Evolutionary conservation across 2,113 vertebrate species (phyloP).

Genomic region (Paraplagusia blochii): DNA sequence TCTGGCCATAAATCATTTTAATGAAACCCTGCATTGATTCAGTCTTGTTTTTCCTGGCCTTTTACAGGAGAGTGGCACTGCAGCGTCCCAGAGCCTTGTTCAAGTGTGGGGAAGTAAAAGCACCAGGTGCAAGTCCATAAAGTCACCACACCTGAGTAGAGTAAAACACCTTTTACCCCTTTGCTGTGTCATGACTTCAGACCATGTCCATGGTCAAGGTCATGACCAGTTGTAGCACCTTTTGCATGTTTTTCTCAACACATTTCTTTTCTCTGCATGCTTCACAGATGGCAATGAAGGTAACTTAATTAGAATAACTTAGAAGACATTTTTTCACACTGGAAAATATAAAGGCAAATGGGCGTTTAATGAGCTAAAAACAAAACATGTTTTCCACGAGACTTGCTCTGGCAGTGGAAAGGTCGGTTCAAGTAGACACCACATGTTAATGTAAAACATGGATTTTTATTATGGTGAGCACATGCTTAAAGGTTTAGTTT

Average conservation of each 20-base stretch:
- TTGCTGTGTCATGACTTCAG: background rate
- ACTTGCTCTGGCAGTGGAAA: no score
- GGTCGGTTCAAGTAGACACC: no score
- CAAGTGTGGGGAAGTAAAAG: conserved; percentile 76
- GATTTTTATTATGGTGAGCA: conserved; percentile 21
- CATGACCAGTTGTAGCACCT: conserved; percentile 14
- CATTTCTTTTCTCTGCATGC: conserved; percentile 58
- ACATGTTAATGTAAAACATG: no score
- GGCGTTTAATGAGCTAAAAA: no score
- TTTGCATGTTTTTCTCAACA: conserved; percentile 21
- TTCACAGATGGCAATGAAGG: conserved; percentile 53
- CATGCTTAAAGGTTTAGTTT: conserved; percentile 36
- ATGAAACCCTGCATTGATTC: background rate
- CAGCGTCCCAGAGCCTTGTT: conserved; percentile 83
- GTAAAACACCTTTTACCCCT: conserved; percentile 39
- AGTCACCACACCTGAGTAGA: conserved; percentile 27
- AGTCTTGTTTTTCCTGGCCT: conserved; percentile 27
- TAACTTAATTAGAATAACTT: conserved; percentile 17
- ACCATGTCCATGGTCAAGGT: conserved; percentile 15
- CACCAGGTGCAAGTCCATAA: conserved; percentile 77
- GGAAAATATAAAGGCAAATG: no score
- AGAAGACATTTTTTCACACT: no score
- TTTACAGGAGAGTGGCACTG: conserved; percentile 85
- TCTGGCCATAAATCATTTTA: background rate
- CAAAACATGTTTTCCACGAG: no score